phyloP scores from a whole-genome alignment of 2,797 vertebrate genomes.

The Antrozous pallidus region DNA sequence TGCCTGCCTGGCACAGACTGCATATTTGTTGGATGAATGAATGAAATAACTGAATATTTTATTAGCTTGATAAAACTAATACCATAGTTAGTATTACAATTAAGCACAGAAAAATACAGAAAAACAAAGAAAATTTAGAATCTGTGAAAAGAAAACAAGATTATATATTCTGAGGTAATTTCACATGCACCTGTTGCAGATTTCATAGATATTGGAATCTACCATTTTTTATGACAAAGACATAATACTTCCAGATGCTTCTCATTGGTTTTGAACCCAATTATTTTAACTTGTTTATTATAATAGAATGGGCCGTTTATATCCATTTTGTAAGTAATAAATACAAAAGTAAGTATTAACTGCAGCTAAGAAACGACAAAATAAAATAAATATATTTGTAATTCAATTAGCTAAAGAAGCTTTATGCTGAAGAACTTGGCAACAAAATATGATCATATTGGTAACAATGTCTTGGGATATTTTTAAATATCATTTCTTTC shows the following conservation, averaged over 20 bases:
- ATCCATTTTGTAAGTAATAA: neutral
- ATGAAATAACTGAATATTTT: neutral
- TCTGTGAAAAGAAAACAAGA: neutral
- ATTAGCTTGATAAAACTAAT: neutral
- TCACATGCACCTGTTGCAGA: neutral
- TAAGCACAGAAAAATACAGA: neutral
- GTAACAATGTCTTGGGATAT: neutral
- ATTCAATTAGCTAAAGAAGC: neutral
- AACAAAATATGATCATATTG: neutral
- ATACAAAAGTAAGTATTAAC: neutral
- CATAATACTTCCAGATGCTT: neutral
- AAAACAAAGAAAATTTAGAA: neutral
- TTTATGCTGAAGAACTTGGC: neutral
- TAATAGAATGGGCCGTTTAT: neutral
- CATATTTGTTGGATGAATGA: neutral
- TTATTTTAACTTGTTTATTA: neutral
- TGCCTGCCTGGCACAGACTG: neutral
- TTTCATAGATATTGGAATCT: neutral
- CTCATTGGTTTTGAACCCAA: neutral
- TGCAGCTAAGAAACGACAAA: neutral
- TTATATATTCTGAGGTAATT: neutral
- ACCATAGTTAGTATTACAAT: neutral
- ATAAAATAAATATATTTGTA: neutral
- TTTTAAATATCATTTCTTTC: neutral
- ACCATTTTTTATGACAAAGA: neutral